A percentile compares a stretch with the other conserved stretches of the same genome.
phyloP scores from a whole-genome alignment of 35 echinoderm and acorn worm genomes.

The Ptychodera flava region DNA sequence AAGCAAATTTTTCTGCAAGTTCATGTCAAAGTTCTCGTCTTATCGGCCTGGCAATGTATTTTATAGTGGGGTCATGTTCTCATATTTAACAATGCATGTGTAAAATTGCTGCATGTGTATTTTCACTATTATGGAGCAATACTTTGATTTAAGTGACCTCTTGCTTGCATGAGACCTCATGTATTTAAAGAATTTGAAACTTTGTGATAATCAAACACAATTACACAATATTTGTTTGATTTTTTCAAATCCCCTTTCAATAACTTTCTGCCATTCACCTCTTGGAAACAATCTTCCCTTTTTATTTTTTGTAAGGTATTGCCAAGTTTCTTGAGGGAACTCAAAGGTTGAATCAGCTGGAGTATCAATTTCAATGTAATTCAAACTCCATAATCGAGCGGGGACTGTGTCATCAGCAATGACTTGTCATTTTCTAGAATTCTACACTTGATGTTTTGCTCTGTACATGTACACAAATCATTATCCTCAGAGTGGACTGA shows the following conservation, averaged over 20 bases:
- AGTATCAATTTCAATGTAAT: not conserved
- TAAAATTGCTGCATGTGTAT: not conserved
- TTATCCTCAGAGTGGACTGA: no score
- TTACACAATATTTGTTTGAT: constrained; percentile 25
- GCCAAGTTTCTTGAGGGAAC: not conserved
- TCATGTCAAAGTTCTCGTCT: not conserved
- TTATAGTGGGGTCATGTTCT: not conserved
- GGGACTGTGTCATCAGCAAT: not conserved
- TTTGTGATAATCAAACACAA: constrained; percentile 18
- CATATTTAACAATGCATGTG: constrained; percentile 10
- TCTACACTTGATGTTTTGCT: no score
- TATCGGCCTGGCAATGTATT: constrained; percentile 11
- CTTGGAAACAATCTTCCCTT: constrained; percentile 10
- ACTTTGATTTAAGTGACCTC: constrained; percentile 5
- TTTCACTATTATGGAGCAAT: constrained; percentile 12
- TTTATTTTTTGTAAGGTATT: not conserved
- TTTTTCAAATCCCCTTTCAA: not conserved
- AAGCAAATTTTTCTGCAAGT: not conserved
- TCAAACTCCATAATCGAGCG: not conserved
- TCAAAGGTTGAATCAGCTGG: not conserved
- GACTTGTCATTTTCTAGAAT: no score
- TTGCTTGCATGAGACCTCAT: not conserved
- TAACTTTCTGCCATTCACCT: constrained; percentile 20
- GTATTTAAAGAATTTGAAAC: not conserved
- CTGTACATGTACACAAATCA: no score